phyloP scores from a whole-genome alignment of 2,888 invertebrate species.

The Eupithecia subumbrata region DNA sequence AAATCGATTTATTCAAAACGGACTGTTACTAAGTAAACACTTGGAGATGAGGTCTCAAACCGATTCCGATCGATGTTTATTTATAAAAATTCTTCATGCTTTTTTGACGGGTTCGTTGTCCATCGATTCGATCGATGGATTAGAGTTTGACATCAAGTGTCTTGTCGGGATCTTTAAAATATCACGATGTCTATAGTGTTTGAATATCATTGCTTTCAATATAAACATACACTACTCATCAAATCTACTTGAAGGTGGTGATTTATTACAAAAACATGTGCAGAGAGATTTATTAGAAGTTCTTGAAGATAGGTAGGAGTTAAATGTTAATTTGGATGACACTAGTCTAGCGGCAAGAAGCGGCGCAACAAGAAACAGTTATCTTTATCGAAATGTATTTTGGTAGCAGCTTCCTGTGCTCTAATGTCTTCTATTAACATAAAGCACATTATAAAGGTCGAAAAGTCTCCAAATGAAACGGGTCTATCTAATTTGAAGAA shows the following conservation, averaged over 20 bases:
- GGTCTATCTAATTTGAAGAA: conserved; percentile 57
- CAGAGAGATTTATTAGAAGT: conserved; percentile 26
- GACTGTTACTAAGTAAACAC: conserved; percentile 82
- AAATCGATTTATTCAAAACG: conserved; percentile 77
- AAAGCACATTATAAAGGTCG: conserved; percentile 39
- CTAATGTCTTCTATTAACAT: conserved; percentile 40
- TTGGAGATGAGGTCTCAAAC: conserved; percentile 73
- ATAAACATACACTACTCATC: conserved; percentile 28
- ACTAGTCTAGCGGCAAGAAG: conserved; percentile 21
- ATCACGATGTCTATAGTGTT: conserved; percentile 55
- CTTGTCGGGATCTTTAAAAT: conserved; percentile 61
- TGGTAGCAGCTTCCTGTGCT: conserved; percentile 39
- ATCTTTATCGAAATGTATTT: conserved; percentile 37
- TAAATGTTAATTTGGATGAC: conserved; percentile 32
- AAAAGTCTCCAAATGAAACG: conserved; percentile 33
- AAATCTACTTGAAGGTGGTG: conserved; percentile 27
- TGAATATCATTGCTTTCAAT: conserved; percentile 55
- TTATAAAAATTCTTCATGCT: conserved; percentile 73
- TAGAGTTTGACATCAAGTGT: conserved; percentile 66
- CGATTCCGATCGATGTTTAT: conserved; percentile 77
- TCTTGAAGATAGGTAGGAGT: conserved; percentile 26
- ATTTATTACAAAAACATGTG: conserved; percentile 30
- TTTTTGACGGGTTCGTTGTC: conserved; percentile 69
- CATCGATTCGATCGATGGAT: conserved; percentile 59
- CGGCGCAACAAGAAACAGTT: conserved; percentile 30